Percentiles rank a stretch among this genome's conserved stretches.
Conservation (phyloP, 2,888 invertebrate species). For the Calliphora vomitoria region DNA sequence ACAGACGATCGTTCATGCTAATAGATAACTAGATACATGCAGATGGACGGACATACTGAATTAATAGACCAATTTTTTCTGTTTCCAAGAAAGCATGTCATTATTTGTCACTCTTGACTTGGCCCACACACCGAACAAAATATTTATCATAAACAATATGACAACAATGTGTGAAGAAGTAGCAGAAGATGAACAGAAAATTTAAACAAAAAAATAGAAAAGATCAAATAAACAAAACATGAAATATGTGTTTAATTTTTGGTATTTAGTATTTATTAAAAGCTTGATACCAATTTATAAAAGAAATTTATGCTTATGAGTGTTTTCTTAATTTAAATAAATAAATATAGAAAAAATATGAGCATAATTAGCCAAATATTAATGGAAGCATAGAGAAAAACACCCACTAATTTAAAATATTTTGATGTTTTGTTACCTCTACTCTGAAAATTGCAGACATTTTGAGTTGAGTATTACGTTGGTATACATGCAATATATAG, state of each 20-base stretch:
- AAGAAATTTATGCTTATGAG: neutral
- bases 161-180: slow-evolving; percentile 25
- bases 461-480: neutral
- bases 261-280: slow-evolving; percentile 31
- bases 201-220: neutral
- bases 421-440: neutral
- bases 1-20: neutral
- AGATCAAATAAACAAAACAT: slow-evolving; percentile 10
- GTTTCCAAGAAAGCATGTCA: slow-evolving; percentile 61
- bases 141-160: slow-evolving; percentile 14
- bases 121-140: slow-evolving; percentile 70
- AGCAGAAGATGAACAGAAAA: neutral
- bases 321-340: neutral
- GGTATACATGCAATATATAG: no score
- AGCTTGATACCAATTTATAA: slow-evolving; percentile 43
- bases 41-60: slow-evolving; percentile 11
- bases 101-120: slow-evolving; percentile 68
- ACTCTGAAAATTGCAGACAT: neutral
- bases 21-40: slow-evolving; percentile 9
- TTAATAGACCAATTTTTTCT: slow-evolving; percentile 53
- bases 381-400: slow-evolving; percentile 2
- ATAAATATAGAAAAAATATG: slow-evolving; percentile 10
- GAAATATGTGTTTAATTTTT: slow-evolving; percentile 38
- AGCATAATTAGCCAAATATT: slow-evolving; percentile 32
- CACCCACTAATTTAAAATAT: slow-evolving; percentile 19